A percentile compares a stretch with the other conserved stretches of the same genome.
Conservation (phyloP, 2,113 vertebrate genomes). For the Myotis yumanensis region DNA sequence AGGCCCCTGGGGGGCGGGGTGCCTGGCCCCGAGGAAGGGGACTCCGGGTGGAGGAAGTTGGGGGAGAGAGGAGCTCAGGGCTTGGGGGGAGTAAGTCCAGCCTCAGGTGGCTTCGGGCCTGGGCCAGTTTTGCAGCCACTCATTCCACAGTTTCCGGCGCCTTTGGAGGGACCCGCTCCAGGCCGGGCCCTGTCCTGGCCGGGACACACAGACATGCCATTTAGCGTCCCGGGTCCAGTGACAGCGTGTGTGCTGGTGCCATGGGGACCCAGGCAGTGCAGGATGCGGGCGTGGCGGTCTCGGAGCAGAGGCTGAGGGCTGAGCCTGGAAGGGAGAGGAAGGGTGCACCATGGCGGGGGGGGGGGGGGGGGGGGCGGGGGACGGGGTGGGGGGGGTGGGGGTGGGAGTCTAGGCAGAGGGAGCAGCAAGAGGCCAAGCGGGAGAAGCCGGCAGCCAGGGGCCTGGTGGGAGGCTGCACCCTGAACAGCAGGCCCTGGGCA, state of each 20-base stretch:
- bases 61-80: neutral
- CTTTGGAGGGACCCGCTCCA: neutral
- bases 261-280: neutral
- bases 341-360: neutral
- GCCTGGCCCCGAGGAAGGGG: neutral
- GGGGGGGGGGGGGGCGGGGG: too few relatives aligned
- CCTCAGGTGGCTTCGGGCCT: neutral
- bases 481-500: accelerated
- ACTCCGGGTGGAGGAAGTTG: neutral
- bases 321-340: neutral
- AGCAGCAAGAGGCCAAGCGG: neutral
- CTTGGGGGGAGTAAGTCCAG: neutral
- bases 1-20: neutral
- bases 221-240: neutral
- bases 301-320: neutral
- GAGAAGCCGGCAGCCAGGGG: too few relatives aligned
- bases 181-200: neutral
- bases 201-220: neutral
- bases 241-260: neutral
- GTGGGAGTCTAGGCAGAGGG: neutral
- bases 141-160: neutral
- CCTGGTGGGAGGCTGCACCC: neutral
- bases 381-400: too few relatives aligned
- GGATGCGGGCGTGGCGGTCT: neutral
- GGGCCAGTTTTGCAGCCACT: neutral